These are phyloP conservation scores for Hololepta plana DNA, from an alignment of 2,888 invertebrate genomes.

Conservation along the genomic window DNA sequence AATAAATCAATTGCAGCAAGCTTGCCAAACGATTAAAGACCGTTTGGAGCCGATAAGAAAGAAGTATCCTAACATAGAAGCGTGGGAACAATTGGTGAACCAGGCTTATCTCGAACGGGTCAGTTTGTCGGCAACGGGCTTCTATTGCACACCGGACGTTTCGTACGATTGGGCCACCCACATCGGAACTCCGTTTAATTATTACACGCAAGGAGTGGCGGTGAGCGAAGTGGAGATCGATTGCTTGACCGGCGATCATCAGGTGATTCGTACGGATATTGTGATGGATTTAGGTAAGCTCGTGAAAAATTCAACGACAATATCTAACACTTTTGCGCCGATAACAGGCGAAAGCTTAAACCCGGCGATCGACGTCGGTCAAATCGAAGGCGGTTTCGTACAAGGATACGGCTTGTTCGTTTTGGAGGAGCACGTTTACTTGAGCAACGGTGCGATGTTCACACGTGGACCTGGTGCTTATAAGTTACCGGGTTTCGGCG, in stretches of 20 bases:
- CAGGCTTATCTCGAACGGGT: conserved; percentile 61
- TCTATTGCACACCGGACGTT: conserved; percentile 57
- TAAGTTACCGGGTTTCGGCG: conserved; percentile 83
- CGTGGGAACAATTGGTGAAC: conserved; percentile 72
- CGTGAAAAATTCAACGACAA: conserved; percentile 1
- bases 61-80: conserved; percentile 53
- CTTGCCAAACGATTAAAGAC: conserved; percentile 55
- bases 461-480: conserved; percentile 87
- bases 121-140: conserved; percentile 68
- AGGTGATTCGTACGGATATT: conserved; percentile 74
- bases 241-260: conserved; percentile 85
- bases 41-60: conserved; percentile 58
- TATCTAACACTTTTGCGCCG: neutral
- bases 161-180: conserved; percentile 53
- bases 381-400: conserved; percentile 87
- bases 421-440: conserved; percentile 76
- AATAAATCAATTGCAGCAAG: conserved; percentile 42
- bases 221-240: conserved; percentile 85
- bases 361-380: conserved; percentile 93
- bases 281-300: conserved; percentile 75
- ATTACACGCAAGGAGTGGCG: conserved; percentile 74
- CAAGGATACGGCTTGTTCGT: conserved; percentile 90
- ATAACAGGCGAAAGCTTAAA: conserved; percentile 62
- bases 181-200: conserved; percentile 57
- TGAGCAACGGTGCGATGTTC: conserved; percentile 62